Base-by-base conservation (phyloP, 2,797 vertebrate genomes). In the Leptatherina wallacei region DNA sequence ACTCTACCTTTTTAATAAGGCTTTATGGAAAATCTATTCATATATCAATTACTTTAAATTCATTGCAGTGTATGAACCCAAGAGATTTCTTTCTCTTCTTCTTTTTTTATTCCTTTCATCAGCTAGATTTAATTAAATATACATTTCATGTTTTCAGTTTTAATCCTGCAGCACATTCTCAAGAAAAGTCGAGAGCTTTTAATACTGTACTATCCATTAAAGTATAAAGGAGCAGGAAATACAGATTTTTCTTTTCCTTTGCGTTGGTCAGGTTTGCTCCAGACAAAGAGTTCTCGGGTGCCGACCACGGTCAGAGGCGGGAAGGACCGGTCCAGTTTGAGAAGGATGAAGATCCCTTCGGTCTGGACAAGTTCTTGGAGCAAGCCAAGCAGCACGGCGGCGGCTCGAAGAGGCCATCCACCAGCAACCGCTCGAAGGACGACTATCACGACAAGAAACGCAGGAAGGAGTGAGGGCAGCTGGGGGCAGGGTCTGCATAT, bases 351-450 rank as follows among this genome's bases (percentile, higher is more conserved):
- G 98, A 99, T 95, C 98, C 98, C 14, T 99, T 99, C 60, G 97
- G 98, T 92, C 92, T 99, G 93, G 98, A 99, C 86, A 99, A 98
- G 91, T 99, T 99, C 95, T 97, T 99, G 94, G 96, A 99, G 90
- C 96, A 99, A 88, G 98, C 98, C 58, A 99, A 99, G 91, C 97
- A 98, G 85, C 98, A 99, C 0, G 98, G 97, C 6, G 97, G 97
- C 65, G 97, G 97, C 65, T 98, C 98, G 51, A 99, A 99, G 90
- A 94, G 97, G 82, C 96, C 97, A 0, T 97, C 98, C 0, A 95
- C 97, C 55, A 96, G 96, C 86, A 94, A 95, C 69, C 96, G 96
- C 56, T 96, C 96, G 2, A 99, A 99, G 88, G 97, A 99, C 79
- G 97, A 99, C 0, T 98, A 99, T 84, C 97, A 99, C 2, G 97